Base-by-base conservation (phyloP, 2,113 vertebrate species). In the Callopanchax toddi region DNA sequence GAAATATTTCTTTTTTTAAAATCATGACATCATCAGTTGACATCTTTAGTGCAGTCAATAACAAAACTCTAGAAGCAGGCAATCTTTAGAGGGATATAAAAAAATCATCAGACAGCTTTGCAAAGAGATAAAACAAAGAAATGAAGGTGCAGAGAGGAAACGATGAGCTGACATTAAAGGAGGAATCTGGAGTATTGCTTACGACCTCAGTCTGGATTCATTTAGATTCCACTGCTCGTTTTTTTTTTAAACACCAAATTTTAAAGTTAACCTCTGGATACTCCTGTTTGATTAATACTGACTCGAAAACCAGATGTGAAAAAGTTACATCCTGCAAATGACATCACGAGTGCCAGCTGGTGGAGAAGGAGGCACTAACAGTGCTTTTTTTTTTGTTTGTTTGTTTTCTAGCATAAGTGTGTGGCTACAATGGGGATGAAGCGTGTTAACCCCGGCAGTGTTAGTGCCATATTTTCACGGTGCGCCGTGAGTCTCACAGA, bases 11-110 rank as follows among this genome's bases (percentile, higher is more conserved):
- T 37, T 58, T 66, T 50, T 71, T 67, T 49, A n/a, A 54, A 61
- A 78, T 85, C 70, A 78, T 92, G 90, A 92, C 91, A 91, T 92
- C 91, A 91, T 91, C 70, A 69, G 64, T 87, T 91, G 91, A 91
- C 90, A 91, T 91, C 87, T 89, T 90, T 88, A 89, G 88, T 87
- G 90, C 89, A 90, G 86, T 89, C 79, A 59, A 83, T 81, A 76
- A 29, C 17, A 71, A 50, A 73, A 75, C 8, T 73, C 42, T 16
- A 83, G 25, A 74, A 87, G 73, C 85, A 85, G 82, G 84, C 80
- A 82, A 81, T 80, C 58, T 71, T 79, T 42, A 67, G 53, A 54
- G 54, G 48, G 32, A 21, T 46, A 66, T 64, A 13, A 63, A 69
- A 44, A 42, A 46, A 58, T 36, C 48, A 67, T 68, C 72, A 69